Base-by-base conservation (phyloP, 2,888 invertebrate genomes). In the Sinhomidia bicolor region DNA sequence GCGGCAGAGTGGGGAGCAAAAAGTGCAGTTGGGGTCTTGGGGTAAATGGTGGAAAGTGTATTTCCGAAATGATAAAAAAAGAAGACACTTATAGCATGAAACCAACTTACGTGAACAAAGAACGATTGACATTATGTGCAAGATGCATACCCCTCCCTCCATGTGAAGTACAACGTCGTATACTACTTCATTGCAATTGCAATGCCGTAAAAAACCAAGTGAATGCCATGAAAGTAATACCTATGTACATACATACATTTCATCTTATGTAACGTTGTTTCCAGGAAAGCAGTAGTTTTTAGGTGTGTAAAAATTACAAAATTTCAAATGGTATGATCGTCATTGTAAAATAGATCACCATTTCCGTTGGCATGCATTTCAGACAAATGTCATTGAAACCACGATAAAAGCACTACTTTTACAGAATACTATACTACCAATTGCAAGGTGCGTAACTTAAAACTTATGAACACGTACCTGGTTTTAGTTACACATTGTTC, bases 271-370 rank as follows among this genome's bases (percentile, higher is more conserved):
- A 5, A 36, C 7, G 36, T 36, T 36, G 36, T 36, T 36, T 36
- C n/a, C n/a, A n/a, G n/a, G n/a, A n/a, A n/a, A n/a, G 36, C 23
- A 23, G 60, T 23, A 23, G 26, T 47, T 14, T 57, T 9, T 20
- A 20, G 41, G n/a, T n/a, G n/a, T n/a, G n/a, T n/a, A n/a, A n/a
- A n/a, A n/a, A n/a, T n/a, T 76, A 76, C 44, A n/a, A 29, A 29
- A 44, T 71, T 83, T 84, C 78, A 78, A 85, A 68, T 68, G 79
- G 68, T 68, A 85, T 82, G 41, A 71, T 85, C 51, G 51, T 85
- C 79, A 79, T 68, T 60, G 41, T 76, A 78, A n/a, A n/a, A 78
- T 47, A 85, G 76, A 47, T 57, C 60, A 65, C 60, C 29, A 76
- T 60, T 76, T 84, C 60, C 23, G 41, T 60, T 57, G 29, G 29